Conservation (phyloP, 2,888 invertebrate genomes). For the Cryptocheilus praepositus region DNA sequence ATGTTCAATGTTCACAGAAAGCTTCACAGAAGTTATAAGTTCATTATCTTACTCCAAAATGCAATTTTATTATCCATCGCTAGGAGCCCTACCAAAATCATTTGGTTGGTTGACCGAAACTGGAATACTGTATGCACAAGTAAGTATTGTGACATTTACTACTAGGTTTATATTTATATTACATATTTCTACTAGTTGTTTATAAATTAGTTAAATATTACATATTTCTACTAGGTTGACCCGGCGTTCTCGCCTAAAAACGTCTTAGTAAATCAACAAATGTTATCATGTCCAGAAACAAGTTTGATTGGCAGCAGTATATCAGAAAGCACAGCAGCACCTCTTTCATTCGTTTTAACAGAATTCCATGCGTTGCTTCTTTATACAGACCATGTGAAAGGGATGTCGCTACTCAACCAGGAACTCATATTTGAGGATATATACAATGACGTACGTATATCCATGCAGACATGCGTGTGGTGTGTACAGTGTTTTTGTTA, state of each 20-base stretch:
- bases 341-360: constrained; percentile 88
- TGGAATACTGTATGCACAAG: constrained; percentile 88
- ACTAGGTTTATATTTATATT: too few species aligned
- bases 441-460: constrained; percentile 82
- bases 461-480: too few species aligned
- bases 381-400: constrained; percentile 89
- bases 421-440: constrained; percentile 91
- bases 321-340: constrained; percentile 71
- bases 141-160: constrained; percentile 71
- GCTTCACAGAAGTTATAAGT: constrained; percentile 84
- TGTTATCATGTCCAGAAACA: constrained; percentile 68
- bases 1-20: constrained; percentile 66
- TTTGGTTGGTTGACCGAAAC: constrained; percentile 93
- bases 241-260: constrained; percentile 69
- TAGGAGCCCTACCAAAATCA: constrained; percentile 82
- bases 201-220: too few species aligned
- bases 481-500: too few species aligned
- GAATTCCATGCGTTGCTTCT: constrained; percentile 93
- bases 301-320: constrained; percentile 61
- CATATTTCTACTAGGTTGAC: constrained; percentile 62
- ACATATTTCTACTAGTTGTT: constrained; percentile 56
- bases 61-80: constrained; percentile 84
- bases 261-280: constrained; percentile 67
- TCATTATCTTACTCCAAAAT: constrained; percentile 86
- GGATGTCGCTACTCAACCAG: constrained; percentile 89